Evolutionary conservation across 2,888 invertebrate genomes (phyloP), one percentile per base, ranked within the genome.

Genomic region (Meta bourneti): DNA sequence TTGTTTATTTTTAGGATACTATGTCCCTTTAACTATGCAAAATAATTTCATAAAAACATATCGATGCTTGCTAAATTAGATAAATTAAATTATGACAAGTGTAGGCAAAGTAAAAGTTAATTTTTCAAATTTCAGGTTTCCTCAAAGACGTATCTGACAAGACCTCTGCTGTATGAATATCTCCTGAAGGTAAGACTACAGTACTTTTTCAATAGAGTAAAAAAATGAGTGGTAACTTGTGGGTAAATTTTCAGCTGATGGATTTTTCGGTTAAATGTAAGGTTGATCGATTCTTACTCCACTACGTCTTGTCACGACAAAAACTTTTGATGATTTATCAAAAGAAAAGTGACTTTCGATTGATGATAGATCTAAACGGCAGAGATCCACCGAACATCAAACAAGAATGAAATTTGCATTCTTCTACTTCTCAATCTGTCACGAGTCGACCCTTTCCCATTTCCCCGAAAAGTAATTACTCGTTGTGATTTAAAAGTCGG

Each of bases 301-400:
- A 87, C n/a, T 34, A 34, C 79, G 20, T 34, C 49, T 54, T 52
- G 81, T 75, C 69, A 61, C 49, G 75, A 75, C 74, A 81, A 81
- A 88, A 88, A 88, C 74, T 75, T 88, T 51, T 61, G 81, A 81
- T 81, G 81, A 88, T 88, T 81, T 88, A 88, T 88, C 88, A 88
- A 88, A 81, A 48, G 88, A 54, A 75, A 81, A 88, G 88, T 77
- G 88, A 88, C 88, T 88, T 81, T 51, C 75, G 69, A 88, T 88
- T 88, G 88, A 88, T 88, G 81, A 81, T 88, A 81, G 81, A 81
- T 88, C 88, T 81, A 61, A 88, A 72, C 70, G 80, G 49, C 48
- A 49, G 54, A 72, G 80, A 79, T 5, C 19, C 34, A 7, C 80
- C 54, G 54, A 88, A 80, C 80, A 79, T 88, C 80, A 88, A 81